phyloP scores from a whole-genome alignment of 2,888 invertebrate genomes.

The Neria commutata region DNA sequence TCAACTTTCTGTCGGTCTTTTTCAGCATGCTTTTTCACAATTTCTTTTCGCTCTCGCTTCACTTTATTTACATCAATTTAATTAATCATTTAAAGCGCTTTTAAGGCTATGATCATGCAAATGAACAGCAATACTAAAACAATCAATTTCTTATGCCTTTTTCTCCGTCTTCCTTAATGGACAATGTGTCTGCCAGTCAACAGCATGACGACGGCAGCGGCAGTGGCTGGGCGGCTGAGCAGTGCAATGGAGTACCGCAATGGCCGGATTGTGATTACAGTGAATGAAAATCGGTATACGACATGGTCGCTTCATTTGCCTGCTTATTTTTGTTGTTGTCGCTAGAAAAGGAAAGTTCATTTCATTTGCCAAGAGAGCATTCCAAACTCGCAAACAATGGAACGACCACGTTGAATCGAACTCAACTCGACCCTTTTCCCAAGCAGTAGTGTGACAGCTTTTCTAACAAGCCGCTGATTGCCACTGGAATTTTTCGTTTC shows the following conservation, averaged over 20 bases:
- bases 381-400: neutral
- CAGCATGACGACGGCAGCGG: neutral
- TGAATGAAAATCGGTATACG: slow-evolving; percentile 1
- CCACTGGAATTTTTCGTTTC: neutral
- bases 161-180: neutral
- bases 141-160: neutral
- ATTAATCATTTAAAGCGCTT: neutral
- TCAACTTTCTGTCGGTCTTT: no score
- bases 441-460: no score
- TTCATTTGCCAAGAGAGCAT: neutral
- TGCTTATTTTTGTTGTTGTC: slow-evolving; percentile 6
- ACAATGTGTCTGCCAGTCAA: slow-evolving; percentile 13
- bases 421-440: no score
- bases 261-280: neutral
- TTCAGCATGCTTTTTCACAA: no score
- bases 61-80: neutral
- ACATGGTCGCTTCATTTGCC: neutral
- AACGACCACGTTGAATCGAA: no score
- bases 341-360: slow-evolving; percentile 25
- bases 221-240: no score
- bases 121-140: neutral
- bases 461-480: neutral
- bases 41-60: neutral
- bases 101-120: neutral
- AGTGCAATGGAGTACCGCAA: no score